Conservation (phyloP, 2,797 vertebrate genomes). For the Paguma larvata region DNA sequence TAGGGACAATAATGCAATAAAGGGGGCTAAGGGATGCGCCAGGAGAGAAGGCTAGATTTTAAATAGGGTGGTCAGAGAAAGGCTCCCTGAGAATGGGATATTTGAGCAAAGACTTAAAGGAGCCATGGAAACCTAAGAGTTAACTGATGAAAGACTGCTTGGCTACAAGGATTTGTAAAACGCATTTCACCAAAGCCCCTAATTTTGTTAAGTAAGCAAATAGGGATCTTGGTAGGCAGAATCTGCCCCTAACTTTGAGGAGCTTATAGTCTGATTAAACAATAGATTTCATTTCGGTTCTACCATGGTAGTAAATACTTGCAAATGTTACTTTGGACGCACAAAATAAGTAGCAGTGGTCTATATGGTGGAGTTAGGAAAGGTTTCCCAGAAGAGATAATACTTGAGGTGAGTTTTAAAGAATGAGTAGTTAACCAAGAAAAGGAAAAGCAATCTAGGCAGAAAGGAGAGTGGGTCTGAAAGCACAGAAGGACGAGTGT, state of each 20-base stretch:
- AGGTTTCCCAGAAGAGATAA: background rate
- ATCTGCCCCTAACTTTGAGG: background rate
- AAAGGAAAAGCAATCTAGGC: background rate
- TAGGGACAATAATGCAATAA: background rate
- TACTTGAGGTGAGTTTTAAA: conserved; percentile 35
- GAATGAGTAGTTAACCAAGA: background rate
- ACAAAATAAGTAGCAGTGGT: background rate
- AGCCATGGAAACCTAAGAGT: background rate
- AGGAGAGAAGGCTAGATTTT: background rate
- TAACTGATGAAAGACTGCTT: background rate
- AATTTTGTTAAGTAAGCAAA: conserved; percentile 28
- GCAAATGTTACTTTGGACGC: background rate
- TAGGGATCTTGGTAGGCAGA: background rate
- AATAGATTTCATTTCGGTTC: background rate
- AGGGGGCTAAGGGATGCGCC: background rate
- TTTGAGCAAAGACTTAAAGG: conserved; percentile 1
- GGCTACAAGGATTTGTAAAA: conserved; percentile 13
- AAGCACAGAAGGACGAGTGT: background rate
- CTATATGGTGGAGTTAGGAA: background rate
- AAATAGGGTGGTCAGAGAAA: background rate
- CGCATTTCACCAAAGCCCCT: background rate
- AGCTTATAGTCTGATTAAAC: background rate
- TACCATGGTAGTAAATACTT: background rate
- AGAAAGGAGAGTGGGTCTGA: background rate
- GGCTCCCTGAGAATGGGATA: background rate